These are phyloP conservation scores for Drosophila funebris DNA, from an alignment of 1,140 invertebrate genomes.

Conservation along the genomic window DNA sequence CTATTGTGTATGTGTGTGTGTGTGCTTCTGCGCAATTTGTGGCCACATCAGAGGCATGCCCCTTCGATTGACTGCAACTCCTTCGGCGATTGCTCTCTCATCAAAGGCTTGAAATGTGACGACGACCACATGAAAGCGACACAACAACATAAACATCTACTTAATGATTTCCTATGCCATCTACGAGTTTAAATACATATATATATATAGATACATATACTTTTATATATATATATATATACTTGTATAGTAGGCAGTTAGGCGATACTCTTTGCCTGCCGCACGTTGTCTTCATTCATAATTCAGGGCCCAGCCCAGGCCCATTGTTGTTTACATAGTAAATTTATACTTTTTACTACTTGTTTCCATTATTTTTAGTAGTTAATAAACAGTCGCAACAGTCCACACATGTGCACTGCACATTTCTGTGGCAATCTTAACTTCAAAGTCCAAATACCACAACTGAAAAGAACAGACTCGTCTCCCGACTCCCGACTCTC, in stretches of 20 bases:
- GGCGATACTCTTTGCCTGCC: slow-evolving; percentile 12
- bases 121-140: slow-evolving; percentile 76
- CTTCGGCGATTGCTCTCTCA: slow-evolving; percentile 1
- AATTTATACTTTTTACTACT: slow-evolving; percentile 82
- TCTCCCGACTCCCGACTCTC: background rate
- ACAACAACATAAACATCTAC: slow-evolving; percentile 72
- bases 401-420: slow-evolving; percentile 60
- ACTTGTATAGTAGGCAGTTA: background rate
- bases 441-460: slow-evolving; percentile 64
- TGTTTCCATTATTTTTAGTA: slow-evolving; percentile 81
- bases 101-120: slow-evolving; percentile 69
- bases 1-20: slow-evolving; percentile 18
- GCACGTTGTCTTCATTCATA: slow-evolving; percentile 63
- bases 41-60: slow-evolving; percentile 65
- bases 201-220: slow-evolving; percentile 15
- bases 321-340: slow-evolving; percentile 77
- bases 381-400: slow-evolving; percentile 70
- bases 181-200: slow-evolving; percentile 11
- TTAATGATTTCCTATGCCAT: slow-evolving; percentile 71
- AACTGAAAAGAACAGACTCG: background rate
- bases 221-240: slow-evolving; percentile 14
- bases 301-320: slow-evolving; percentile 47
- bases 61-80: slow-evolving; percentile 32
- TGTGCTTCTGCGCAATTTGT: slow-evolving; percentile 65
- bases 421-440: slow-evolving; percentile 47